Conservation (phyloP, 2,888 invertebrate genomes). For the Microdon myrmicae region DNA sequence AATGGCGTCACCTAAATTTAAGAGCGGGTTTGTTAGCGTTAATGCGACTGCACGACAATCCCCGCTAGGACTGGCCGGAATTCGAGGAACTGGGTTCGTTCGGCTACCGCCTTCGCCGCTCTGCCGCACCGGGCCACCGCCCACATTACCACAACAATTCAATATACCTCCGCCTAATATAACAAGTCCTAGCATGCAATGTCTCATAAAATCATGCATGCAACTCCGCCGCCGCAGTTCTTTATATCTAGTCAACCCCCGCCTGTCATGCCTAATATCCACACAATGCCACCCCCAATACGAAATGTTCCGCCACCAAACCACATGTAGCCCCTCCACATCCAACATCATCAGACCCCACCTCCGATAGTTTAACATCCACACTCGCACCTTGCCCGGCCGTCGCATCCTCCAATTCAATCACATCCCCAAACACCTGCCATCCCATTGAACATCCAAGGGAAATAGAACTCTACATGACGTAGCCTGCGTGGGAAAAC, state of each 20-base stretch:
- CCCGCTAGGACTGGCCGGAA: constrained; percentile 54
- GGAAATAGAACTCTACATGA: no score
- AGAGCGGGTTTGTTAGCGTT: constrained; percentile 16
- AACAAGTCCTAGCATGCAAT: constrained; percentile 13
- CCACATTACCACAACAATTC: constrained; percentile 55
- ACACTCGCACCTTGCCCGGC: no score
- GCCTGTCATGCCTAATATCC: constrained; percentile 30
- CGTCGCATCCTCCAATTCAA: no score
- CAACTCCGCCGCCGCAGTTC: constrained; percentile 34
- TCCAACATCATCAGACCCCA: no score
- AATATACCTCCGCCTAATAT: constrained; percentile 55
- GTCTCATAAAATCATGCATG: constrained; percentile 30
- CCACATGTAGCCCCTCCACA: constrained; percentile 22
- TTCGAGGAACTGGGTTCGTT: constrained; percentile 55
- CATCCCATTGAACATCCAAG: constrained; percentile 55
- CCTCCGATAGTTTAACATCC: no score
- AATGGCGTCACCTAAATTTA: constrained; percentile 47
- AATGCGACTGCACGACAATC: constrained; percentile 29
- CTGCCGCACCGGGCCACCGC: constrained; percentile 37
- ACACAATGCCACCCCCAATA: constrained; percentile 38
- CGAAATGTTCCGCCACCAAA: constrained; percentile 25
- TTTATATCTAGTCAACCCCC: constrained; percentile 36
- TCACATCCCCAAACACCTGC: constrained; percentile 55
- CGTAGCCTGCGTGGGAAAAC: no score
- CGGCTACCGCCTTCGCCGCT: constrained; percentile 60